Conservation (phyloP, 2,113 vertebrate genomes). For the Oceanites oceanicus region DNA sequence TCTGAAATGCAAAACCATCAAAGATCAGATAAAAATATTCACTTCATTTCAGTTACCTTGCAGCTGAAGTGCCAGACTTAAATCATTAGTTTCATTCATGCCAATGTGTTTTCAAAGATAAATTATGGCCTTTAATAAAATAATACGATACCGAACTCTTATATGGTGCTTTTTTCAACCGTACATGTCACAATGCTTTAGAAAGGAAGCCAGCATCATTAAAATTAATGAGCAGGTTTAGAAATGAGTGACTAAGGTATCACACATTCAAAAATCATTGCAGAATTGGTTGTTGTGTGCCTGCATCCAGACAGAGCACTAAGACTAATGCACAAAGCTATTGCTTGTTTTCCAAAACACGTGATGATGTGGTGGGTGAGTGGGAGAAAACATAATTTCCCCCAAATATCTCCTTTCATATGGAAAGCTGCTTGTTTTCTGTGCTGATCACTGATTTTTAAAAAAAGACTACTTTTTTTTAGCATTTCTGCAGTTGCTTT, state of each 20-base stretch:
- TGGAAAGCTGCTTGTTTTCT: background rate
- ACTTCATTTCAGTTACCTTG: background rate
- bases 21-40: background rate
- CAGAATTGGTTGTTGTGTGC: background rate
- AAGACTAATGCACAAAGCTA: background rate
- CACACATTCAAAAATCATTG: background rate
- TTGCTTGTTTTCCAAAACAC: background rate
- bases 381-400: background rate
- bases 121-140: background rate
- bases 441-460: background rate
- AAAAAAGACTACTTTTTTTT: background rate
- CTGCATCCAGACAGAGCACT: background rate
- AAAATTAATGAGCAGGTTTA: conserved; percentile 1
- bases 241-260: background rate
- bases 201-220: background rate
- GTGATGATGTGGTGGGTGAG: background rate
- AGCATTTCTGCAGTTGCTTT: background rate
- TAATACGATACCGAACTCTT: background rate
- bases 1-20: background rate
- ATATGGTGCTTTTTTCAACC: background rate
- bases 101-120: background rate
- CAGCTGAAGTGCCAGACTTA: background rate
- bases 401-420: background rate
- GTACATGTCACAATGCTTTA: background rate
- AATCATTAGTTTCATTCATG: background rate